A percentile compares a stretch with the other conserved stretches of the same genome.
Conservation (phyloP, 2,888 invertebrate genomes). For the Noctua comes region DNA sequence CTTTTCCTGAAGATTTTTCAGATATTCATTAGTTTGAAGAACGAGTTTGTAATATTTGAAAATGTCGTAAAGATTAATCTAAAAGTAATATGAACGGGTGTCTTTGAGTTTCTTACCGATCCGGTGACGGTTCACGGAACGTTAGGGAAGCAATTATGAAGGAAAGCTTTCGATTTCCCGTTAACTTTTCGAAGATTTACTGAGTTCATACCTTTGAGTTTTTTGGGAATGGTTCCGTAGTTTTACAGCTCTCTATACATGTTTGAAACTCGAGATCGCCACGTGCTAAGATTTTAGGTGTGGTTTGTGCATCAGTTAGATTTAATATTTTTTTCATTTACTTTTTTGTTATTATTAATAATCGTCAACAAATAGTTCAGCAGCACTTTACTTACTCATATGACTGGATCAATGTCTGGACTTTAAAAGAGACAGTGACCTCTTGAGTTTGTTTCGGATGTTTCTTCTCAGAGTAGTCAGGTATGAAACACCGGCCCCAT, state of each 20-base stretch:
- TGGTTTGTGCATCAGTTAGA: background rate
- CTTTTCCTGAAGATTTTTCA: background rate
- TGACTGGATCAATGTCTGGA: too few relatives aligned
- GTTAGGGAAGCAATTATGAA: constrained; percentile 37
- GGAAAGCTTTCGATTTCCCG: constrained; percentile 11
- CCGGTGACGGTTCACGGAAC: constrained; percentile 33
- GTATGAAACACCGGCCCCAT: too few relatives aligned
- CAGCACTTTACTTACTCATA: background rate
- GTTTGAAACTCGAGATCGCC: background rate
- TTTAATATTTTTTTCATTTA: background rate
- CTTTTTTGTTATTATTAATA: background rate
- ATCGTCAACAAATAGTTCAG: background rate
- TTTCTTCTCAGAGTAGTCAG: too few relatives aligned
- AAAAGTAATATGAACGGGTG: constrained; percentile 44
- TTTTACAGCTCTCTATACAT: background rate
- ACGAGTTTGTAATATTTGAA: constrained; percentile 30
- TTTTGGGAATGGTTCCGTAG: background rate
- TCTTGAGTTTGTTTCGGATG: too few relatives aligned
- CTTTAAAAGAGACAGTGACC: too few relatives aligned
- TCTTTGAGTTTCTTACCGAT: constrained; percentile 13
- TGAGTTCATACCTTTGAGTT: constrained; percentile 8
- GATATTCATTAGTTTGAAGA: constrained; percentile 17
- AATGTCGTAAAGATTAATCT: constrained; percentile 39
- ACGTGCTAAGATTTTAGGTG: background rate
- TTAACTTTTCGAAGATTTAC: constrained; percentile 27